Conservation (phyloP, 2,888 invertebrate species). For the Pseudococcus viburni region DNA sequence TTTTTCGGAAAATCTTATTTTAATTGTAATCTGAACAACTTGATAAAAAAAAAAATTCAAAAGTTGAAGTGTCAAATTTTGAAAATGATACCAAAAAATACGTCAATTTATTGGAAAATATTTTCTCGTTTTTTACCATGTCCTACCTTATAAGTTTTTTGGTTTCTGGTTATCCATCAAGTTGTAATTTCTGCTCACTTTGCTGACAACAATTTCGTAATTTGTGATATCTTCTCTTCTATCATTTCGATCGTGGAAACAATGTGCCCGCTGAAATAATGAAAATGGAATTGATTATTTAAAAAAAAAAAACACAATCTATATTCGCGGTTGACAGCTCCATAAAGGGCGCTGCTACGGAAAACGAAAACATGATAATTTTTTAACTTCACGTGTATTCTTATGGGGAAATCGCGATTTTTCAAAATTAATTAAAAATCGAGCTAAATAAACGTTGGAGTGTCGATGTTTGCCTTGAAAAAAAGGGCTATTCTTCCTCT, state of each 20-base stretch:
- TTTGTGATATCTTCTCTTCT: neutral
- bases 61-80: neutral
- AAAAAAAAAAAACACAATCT: no score
- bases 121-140: neutral
- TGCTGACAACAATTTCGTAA: conserved; percentile 30
- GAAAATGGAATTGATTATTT: neutral
- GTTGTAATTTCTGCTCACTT: conserved; percentile 23
- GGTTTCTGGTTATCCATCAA: neutral
- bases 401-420: no score
- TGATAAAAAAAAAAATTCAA: neutral
- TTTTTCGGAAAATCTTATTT: neutral
- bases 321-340: no score
- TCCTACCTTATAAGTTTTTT: conserved; percentile 15
- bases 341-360: no score
- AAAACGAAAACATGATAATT: no score
- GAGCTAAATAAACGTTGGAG: no score
- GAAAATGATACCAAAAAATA: no score
- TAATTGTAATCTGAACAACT: neutral
- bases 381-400: no score
- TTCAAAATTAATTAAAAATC: no score
- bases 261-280: conserved; percentile 51
- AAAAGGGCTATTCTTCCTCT: no score
- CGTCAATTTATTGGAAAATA: neutral
- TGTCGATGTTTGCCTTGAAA: no score
- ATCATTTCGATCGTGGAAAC: conserved; percentile 29